Percentiles rank a stretch among this genome's conserved stretches.
Conservation (phyloP, 2,888 invertebrate genomes). For the Mimas tiliae region DNA sequence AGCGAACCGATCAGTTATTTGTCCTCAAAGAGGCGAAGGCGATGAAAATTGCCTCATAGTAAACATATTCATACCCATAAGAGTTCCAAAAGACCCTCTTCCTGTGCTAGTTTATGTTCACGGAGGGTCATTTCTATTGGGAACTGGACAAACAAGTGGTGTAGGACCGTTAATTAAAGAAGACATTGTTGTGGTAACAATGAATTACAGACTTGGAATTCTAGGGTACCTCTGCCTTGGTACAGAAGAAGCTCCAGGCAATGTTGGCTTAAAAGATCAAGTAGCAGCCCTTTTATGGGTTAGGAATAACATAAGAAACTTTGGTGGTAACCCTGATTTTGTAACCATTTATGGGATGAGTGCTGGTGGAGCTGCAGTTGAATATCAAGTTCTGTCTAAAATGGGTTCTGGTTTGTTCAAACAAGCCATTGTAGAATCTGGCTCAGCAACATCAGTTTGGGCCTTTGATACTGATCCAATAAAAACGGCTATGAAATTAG, state of each 20-base stretch:
- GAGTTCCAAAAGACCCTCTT: slow-evolving; percentile 30
- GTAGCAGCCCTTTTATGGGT: slow-evolving; percentile 53
- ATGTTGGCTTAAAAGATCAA: slow-evolving; percentile 57
- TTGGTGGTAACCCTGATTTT: slow-evolving; percentile 54
- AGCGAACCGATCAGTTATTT: slow-evolving; percentile 45
- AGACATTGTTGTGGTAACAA: slow-evolving; percentile 50
- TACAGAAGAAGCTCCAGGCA: slow-evolving; percentile 51
- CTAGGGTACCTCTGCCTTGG: slow-evolving; percentile 54
- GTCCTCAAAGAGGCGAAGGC: slow-evolving; percentile 49
- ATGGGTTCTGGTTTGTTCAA: slow-evolving; percentile 47
- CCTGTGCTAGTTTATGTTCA: slow-evolving; percentile 55
- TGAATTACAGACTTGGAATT: slow-evolving; percentile 54
- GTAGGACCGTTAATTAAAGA: slow-evolving; percentile 48
- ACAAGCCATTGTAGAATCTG: slow-evolving; percentile 51
- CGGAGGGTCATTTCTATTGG: slow-evolving; percentile 51
- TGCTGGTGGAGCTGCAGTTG: slow-evolving; percentile 53
- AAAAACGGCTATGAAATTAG: slow-evolving; percentile 41
- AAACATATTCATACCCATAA: slow-evolving; percentile 50
- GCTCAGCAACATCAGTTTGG: slow-evolving; percentile 44
- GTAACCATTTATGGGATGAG: slow-evolving; percentile 60
- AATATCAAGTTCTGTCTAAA: slow-evolving; percentile 48
- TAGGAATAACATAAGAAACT: slow-evolving; percentile 47
- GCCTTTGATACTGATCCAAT: slow-evolving; percentile 43
- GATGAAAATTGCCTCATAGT: slow-evolving; percentile 53
- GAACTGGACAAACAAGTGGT: slow-evolving; percentile 47